These are phyloP conservation scores for Eupristina koningsbergeri DNA, from an alignment of 1,140 invertebrate species.

Conservation along the genomic window DNA sequence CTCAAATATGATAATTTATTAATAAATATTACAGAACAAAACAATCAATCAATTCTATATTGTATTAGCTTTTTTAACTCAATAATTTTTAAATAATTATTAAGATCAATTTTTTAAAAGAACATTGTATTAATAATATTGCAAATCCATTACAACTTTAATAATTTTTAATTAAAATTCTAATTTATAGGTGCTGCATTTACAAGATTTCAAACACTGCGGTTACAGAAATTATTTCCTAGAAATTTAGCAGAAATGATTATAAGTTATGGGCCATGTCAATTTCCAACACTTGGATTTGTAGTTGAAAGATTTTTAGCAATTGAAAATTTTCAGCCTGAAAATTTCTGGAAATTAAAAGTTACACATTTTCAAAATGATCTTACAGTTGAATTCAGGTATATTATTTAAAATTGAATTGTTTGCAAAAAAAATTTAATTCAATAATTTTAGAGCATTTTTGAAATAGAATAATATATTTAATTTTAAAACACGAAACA, in stretches of 20 bases:
- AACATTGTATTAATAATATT: no score
- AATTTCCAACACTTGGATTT: slow-evolving; percentile 98
- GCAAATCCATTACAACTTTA: no score
- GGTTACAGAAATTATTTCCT: slow-evolving; percentile 90
- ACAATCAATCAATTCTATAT: no score
- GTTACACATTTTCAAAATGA: slow-evolving; percentile 82
- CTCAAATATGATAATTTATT: no score
- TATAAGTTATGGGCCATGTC: slow-evolving; percentile 98
- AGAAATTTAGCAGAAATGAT: slow-evolving; percentile 82
- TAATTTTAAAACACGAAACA: no score
- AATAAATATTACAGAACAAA: no score
- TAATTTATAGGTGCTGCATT: slow-evolving; percentile 89
- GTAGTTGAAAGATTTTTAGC: slow-evolving; percentile 95
- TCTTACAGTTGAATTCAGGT: slow-evolving; percentile 84
- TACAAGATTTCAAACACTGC: slow-evolving; percentile 97
- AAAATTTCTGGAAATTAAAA: slow-evolving; percentile 95
- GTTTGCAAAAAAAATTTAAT: neutral
- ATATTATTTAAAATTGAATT: neutral
- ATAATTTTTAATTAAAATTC: slow-evolving; percentile 1
- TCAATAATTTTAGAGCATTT: neutral
- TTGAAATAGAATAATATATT: neutral
- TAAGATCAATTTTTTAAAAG: no score
- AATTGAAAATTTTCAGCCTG: slow-evolving; percentile 89
- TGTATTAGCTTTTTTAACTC: no score
- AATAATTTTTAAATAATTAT: no score